phyloP scores from a whole-genome alignment of 1,140 invertebrate species.

The Aleiodes sp. region DNA sequence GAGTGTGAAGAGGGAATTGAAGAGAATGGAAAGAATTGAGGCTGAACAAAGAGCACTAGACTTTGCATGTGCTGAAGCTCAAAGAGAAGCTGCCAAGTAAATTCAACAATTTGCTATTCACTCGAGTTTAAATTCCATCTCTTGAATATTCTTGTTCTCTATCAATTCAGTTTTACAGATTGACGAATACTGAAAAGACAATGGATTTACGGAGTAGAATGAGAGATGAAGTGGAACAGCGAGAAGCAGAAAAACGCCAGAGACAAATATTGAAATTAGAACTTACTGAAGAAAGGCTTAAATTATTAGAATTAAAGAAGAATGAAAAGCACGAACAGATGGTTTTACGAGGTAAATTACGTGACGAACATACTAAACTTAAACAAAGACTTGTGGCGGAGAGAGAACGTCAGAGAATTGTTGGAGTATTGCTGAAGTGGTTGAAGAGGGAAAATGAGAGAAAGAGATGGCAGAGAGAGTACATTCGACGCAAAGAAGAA shows the following conservation, averaged over 20 bases:
- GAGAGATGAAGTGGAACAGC: neutral
- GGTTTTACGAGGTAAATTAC: slow-evolving; percentile 23
- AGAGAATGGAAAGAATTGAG: neutral
- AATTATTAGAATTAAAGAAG: slow-evolving; percentile 23
- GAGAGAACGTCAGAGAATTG: slow-evolving; percentile 20
- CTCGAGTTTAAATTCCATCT: neutral
- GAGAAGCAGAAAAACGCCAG: slow-evolving; percentile 20
- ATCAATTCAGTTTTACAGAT: neutral
- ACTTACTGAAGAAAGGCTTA: slow-evolving; percentile 17
- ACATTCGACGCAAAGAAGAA: slow-evolving; percentile 32
- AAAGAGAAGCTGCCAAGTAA: slow-evolving; percentile 47
- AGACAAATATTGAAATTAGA: slow-evolving; percentile 8
- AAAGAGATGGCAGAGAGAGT: slow-evolving; percentile 27
- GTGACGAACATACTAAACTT: slow-evolving; percentile 18
- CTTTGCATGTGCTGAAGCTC: slow-evolving; percentile 41
- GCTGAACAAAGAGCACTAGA: slow-evolving; percentile 42
- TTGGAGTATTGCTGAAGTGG: slow-evolving; percentile 23
- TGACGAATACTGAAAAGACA: neutral
- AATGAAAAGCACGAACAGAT: slow-evolving; percentile 19
- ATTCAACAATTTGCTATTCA: neutral
- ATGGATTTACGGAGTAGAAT: neutral
- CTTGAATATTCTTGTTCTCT: slow-evolving; percentile 3
- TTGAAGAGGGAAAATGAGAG: slow-evolving; percentile 30
- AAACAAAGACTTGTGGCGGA: neutral
- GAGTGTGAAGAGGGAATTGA: slow-evolving; percentile 37